phyloP scores from a whole-genome alignment of 2,797 vertebrate genomes.

The Macropodus opercularis region DNA sequence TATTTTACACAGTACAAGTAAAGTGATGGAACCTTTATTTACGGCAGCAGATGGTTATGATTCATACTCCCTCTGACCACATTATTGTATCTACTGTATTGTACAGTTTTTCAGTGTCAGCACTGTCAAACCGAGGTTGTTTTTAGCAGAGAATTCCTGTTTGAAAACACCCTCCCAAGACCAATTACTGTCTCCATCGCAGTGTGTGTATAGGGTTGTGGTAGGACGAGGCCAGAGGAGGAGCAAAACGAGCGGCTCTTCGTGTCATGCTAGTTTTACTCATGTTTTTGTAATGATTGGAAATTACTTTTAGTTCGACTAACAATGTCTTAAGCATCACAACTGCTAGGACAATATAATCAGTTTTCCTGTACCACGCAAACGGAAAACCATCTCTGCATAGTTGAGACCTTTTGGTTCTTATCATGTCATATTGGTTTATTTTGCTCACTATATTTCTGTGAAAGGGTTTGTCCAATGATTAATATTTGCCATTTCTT shows the following conservation, averaged over 20 bases:
- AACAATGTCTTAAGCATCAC: not conserved
- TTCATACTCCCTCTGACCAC: conserved; percentile 50
- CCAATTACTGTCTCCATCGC: conserved; percentile 57
- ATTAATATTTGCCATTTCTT: conserved; percentile 2
- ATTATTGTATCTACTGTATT: conserved; percentile 37
- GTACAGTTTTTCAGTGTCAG: conserved; percentile 41
- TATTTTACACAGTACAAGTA: not conserved
- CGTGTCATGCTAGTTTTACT: conserved; percentile 25
- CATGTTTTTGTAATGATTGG: conserved; percentile 13
- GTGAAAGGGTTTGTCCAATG: conserved; percentile 10
- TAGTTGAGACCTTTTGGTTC: not conserved
- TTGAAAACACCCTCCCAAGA: conserved; percentile 52
- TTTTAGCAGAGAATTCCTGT: conserved; percentile 48
- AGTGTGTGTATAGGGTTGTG: not conserved
- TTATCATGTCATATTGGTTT: not conserved
- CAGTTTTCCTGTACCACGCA: not conserved
- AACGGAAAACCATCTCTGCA: not conserved
- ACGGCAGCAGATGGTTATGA: conserved; percentile 45
- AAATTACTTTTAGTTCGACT: conserved; percentile 14
- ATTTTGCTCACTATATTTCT: conserved; percentile 7
- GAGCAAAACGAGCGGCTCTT: conserved; percentile 25
- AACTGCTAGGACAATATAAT: not conserved
- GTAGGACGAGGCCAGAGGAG: conserved; percentile 26
- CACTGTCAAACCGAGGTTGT: conserved; percentile 33
- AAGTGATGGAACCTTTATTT: conserved; percentile 1